Conservation (phyloP, 2,113 vertebrate species). For the Castor canadensis region DNA sequence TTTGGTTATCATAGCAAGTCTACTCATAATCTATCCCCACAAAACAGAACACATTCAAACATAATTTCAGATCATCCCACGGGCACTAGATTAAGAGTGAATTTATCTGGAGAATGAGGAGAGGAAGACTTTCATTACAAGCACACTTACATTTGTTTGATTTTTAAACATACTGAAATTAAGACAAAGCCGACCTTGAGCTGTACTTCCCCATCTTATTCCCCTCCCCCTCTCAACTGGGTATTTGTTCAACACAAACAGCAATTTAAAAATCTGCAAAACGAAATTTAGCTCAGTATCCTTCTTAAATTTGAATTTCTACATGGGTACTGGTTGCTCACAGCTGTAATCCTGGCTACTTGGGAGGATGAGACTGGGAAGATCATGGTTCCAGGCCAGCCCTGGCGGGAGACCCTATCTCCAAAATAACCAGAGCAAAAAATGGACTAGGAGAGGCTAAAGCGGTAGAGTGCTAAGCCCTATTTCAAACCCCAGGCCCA, state of each 20-base stretch:
- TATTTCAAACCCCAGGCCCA: too few relatives aligned
- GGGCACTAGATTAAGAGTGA: not conserved
- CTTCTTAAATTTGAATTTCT: not conserved
- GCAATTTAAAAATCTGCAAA: constrained; percentile 20
- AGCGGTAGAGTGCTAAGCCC: too few relatives aligned
- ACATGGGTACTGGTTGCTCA: too few relatives aligned
- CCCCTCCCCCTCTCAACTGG: not conserved
- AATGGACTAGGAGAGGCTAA: too few relatives aligned
- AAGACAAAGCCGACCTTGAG: constrained; percentile 70
- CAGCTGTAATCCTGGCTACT: too few relatives aligned
- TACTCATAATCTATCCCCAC: constrained; percentile 3
- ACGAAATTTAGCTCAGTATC: not conserved
- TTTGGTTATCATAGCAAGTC: not conserved
- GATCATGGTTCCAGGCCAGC: too few relatives aligned
- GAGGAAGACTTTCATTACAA: not conserved
- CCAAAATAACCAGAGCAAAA: too few relatives aligned
- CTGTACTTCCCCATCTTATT: constrained; percentile 44
- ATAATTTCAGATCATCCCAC: constrained; percentile 31
- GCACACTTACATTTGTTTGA: not conserved
- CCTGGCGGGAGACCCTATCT: too few relatives aligned
- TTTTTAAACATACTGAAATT: constrained; percentile 46
- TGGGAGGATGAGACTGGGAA: too few relatives aligned
- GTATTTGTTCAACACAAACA: not conserved
- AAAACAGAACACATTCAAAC: constrained; percentile 34
- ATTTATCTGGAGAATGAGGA: not conserved